Conservation (phyloP, 2,797 vertebrate species). For the Menidia menidia region DNA sequence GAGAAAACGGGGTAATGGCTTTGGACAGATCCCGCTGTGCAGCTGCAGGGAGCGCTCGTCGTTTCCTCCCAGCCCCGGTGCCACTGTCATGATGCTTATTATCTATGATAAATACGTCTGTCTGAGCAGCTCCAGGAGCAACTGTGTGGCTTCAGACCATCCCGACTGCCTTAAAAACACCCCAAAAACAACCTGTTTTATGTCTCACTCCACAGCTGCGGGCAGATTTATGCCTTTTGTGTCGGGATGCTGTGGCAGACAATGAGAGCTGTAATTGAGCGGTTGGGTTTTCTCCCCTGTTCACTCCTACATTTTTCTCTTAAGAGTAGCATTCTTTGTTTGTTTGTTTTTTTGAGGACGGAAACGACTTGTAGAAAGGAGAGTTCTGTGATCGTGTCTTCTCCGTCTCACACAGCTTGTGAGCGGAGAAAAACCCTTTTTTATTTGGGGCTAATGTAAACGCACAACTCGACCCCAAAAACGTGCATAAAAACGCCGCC, state of each 20-base stretch:
- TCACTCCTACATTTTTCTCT: conserved; percentile 10
- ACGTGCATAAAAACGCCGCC: no score
- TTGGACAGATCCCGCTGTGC: conserved; percentile 16
- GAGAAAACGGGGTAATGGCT: not conserved
- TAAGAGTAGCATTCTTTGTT: conserved; percentile 7
- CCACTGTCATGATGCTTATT: conserved; percentile 24
- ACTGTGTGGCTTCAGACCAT: no score
- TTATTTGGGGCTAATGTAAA: conserved; percentile 32
- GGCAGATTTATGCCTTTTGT: conserved; percentile 44
- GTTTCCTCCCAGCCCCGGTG: conserved; percentile 22
- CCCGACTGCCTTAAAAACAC: no score
- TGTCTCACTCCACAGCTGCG: conserved; percentile 39
- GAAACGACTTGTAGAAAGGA: conserved; percentile 9
- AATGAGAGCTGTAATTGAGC: conserved; percentile 24
- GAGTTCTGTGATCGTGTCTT: not conserved
- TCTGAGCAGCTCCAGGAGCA: conserved; percentile 44
- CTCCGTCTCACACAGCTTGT: not conserved
- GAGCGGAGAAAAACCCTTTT: conserved; percentile 35
- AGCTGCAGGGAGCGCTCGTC: conserved; percentile 29
- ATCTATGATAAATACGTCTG: conserved; percentile 35
- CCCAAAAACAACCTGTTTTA: conserved; percentile 14
- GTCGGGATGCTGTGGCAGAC: conserved; percentile 43
- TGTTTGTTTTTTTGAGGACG: conserved; percentile 16
- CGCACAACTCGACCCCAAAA: no score
- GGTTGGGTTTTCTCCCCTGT: conserved; percentile 9